phyloP scores from a whole-genome alignment of 2,797 vertebrate species.

The Sandelia bainsii region DNA sequence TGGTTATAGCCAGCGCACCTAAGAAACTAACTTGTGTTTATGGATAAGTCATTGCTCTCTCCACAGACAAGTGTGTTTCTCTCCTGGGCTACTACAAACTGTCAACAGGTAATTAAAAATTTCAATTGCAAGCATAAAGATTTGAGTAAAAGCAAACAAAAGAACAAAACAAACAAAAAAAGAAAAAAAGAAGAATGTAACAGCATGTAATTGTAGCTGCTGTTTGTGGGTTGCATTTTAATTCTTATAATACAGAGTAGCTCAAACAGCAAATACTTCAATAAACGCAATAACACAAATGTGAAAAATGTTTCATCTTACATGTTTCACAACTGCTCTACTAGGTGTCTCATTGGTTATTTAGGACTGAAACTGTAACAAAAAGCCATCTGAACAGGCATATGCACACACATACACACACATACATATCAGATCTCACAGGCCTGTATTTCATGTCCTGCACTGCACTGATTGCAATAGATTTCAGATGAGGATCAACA shows the following conservation, averaged over 20 bases:
- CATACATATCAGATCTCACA: slow-evolving; percentile 58
- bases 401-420: slow-evolving; percentile 37
- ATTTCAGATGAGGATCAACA: slow-evolving; percentile 89
- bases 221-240: background rate
- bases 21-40: background rate
- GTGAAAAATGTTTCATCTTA: slow-evolving; percentile 11
- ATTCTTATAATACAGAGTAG: background rate
- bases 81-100: background rate
- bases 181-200: background rate
- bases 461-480: slow-evolving; percentile 85
- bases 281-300: slow-evolving; percentile 6
- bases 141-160: background rate
- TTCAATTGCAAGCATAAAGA: background rate
- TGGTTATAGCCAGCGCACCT: background rate
- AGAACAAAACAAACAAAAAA: background rate
- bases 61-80: background rate
- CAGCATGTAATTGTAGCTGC: background rate
- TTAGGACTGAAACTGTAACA: slow-evolving; percentile 64
- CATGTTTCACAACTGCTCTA: slow-evolving; percentile 53
- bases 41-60: no score
- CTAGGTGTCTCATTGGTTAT: slow-evolving; percentile 65
- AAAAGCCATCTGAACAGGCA: slow-evolving; percentile 52
- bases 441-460: slow-evolving; percentile 68
- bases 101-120: background rate
- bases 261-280: slow-evolving; percentile 1